Conservation (phyloP, 2,797 vertebrate species). For the Coccyzus lansbergi region DNA sequence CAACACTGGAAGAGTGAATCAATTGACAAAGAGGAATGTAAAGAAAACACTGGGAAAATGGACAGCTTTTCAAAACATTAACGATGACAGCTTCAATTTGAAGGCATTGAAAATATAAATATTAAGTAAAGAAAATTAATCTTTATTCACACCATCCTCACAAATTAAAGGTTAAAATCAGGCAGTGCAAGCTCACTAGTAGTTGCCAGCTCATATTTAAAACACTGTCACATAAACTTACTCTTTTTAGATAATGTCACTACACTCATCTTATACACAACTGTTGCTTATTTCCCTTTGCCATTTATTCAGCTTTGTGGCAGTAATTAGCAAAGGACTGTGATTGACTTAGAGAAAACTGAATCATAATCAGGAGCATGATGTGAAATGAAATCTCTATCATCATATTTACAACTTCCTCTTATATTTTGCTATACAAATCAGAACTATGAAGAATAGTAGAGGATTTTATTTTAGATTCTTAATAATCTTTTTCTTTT, state of each 20-base stretch:
- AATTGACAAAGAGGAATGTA: not conserved
- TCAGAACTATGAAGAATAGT: not conserved
- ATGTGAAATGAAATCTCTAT: not conserved
- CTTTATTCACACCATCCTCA: slow-evolving; percentile 53
- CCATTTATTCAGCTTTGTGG: slow-evolving; percentile 24
- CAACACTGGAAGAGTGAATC: not conserved
- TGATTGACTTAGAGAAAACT: not conserved
- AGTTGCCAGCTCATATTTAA: slow-evolving; percentile 61
- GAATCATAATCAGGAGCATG: not conserved
- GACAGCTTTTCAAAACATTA: not conserved
- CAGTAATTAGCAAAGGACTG: slow-evolving; percentile 47
- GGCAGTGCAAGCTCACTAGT: slow-evolving; percentile 14
- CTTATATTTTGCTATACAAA: not conserved
- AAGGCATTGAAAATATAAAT: slow-evolving; percentile 47
- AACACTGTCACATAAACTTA: slow-evolving; percentile 58
- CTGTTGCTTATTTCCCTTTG: slow-evolving; percentile 36
- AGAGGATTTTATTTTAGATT: not conserved
- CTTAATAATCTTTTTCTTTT: not conserved
- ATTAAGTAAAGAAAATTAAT: slow-evolving; percentile 49
- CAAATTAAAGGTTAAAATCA: slow-evolving; percentile 64
- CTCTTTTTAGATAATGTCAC: slow-evolving; percentile 49
- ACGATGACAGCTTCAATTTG: slow-evolving; percentile 5
- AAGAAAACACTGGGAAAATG: slow-evolving; percentile 25
- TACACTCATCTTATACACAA: slow-evolving; percentile 27
- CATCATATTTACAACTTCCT: not conserved